Conservation (phyloP, 2,113 vertebrate genomes). For the Riparia riparia region DNA sequence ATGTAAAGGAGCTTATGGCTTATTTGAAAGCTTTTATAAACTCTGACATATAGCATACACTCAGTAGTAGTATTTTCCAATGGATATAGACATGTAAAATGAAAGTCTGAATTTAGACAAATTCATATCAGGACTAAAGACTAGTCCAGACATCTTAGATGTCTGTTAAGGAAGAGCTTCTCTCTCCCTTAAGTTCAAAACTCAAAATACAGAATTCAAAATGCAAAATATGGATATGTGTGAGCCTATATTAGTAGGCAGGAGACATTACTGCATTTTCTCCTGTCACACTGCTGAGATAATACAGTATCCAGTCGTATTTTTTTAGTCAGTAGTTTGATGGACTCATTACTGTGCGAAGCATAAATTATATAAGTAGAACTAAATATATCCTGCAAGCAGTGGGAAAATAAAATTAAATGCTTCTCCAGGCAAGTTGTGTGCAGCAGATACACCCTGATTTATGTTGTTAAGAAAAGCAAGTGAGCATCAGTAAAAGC, state of each 20-base stretch:
- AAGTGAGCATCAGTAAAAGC: not conserved
- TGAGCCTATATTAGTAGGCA: not conserved
- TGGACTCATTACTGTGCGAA: not conserved
- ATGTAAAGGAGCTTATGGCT: not conserved
- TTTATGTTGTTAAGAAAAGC: conserved; percentile 19
- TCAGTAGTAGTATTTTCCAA: not conserved
- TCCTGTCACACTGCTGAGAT: not conserved
- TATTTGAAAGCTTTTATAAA: not conserved
- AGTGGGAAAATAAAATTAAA: conserved; percentile 43
- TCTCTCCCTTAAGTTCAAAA: not conserved
- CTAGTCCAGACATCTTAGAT: not conserved
- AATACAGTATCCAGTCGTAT: not conserved
- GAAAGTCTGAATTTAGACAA: not conserved
- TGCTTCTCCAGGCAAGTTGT: not conserved
- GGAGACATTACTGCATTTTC: not conserved
- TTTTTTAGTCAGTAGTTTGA: conserved; percentile 30
- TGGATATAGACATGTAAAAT: not conserved
- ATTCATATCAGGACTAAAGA: not conserved
- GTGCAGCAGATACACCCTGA: not conserved
- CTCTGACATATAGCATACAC: not conserved
- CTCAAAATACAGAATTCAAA: not conserved
- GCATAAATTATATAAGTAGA: conserved; percentile 1
- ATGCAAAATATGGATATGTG: not conserved
- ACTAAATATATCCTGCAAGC: conserved; percentile 33
- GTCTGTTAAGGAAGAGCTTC: not conserved